phyloP scores from a whole-genome alignment of 1,140 invertebrate species.

The Triops longicaudatus region DNA sequence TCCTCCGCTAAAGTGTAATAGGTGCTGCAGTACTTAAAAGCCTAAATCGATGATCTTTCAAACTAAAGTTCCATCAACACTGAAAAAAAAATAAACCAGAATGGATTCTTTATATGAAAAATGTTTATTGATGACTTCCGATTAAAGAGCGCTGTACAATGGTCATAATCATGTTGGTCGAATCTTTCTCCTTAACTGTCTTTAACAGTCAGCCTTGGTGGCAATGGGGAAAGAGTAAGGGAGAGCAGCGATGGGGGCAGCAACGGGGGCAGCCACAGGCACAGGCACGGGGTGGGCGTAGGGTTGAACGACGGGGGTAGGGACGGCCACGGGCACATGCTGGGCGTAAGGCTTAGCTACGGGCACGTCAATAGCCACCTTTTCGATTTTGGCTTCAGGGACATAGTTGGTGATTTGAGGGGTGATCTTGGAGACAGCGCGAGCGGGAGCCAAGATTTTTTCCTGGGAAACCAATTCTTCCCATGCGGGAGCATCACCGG shows the following conservation, averaged over 20 bases:
- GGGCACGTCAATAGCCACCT: conserved; percentile 28
- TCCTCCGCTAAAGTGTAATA: too few relatives aligned
- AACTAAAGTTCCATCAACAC: too few relatives aligned
- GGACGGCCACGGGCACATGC: conserved; percentile 32
- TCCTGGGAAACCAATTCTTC: conserved; percentile 31
- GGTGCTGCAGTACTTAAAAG: too few relatives aligned
- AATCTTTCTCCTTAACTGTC: neutral
- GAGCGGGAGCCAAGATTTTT: conserved; percentile 34
- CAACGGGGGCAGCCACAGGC: neutral
- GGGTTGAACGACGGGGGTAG: conserved; percentile 32
- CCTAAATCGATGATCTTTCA: too few relatives aligned
- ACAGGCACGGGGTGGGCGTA: neutral
- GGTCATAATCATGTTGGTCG: neutral
- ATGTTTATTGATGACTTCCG: too few relatives aligned
- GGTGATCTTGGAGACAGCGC: conserved; percentile 34
- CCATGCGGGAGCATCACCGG: conserved; percentile 32
- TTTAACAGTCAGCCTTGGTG: neutral
- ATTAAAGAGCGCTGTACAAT: neutral
- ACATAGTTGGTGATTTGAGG: conserved; percentile 35
- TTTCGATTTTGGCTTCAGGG: conserved; percentile 35
- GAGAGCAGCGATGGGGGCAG: neutral
- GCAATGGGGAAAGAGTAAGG: neutral
- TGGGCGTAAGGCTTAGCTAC: conserved; percentile 18
- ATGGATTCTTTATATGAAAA: too few relatives aligned
- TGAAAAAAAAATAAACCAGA: too few relatives aligned